Evolutionary conservation across 2,113 vertebrate species (phyloP), one percentile per base, ranked within the genome.

Genomic region (Nymphicus hollandicus): DNA sequence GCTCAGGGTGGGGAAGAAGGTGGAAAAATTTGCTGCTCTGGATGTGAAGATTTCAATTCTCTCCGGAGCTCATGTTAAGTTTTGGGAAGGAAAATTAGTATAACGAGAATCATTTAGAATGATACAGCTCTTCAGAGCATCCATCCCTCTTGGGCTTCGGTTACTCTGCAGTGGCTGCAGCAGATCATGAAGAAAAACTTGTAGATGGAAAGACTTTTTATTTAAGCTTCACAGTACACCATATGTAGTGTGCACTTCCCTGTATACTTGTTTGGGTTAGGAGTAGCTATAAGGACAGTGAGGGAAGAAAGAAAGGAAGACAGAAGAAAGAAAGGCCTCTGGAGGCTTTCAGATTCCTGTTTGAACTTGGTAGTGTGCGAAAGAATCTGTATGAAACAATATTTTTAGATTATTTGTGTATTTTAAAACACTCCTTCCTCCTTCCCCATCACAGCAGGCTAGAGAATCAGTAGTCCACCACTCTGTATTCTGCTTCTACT

Each of bases 361-460:
- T 81, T 81, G 35, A 74, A 68, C 28, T 87, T 70, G 6, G 5
- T 37, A 71, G 71, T 11, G 5, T 47, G 33, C 11, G 39, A 43
- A 81, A 49, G 29, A 43, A 27, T 22, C 16, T 49, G 3, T 29
- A 60, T 33, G 47, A 79, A 66, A 25, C 1, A 14, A 2, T 46
- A 10, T 18, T 52, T 68, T 83, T 39, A 43, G 9, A 58, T 81
- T 55, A 19, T 61, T 56, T 76, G 15, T 56, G 56, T 44, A 43
- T 66, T 66, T 71, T 65, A 49, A 15, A 16, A 25, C 35, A 11
- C 23, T 35, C n/a, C 22, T 16, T 58, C 33, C 33, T n/a, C 20
- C 5, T 5, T 1, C 2, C 12, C 22, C 22, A 4, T 3, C 22
- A 25, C 41, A 87, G 5, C 20, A 69, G 29, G 6, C 5, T n/a